Evolutionary conservation across 2,113 vertebrate genomes (phyloP), one percentile per base, ranked within the genome.

Genomic region (Grallaria varia): DNA sequence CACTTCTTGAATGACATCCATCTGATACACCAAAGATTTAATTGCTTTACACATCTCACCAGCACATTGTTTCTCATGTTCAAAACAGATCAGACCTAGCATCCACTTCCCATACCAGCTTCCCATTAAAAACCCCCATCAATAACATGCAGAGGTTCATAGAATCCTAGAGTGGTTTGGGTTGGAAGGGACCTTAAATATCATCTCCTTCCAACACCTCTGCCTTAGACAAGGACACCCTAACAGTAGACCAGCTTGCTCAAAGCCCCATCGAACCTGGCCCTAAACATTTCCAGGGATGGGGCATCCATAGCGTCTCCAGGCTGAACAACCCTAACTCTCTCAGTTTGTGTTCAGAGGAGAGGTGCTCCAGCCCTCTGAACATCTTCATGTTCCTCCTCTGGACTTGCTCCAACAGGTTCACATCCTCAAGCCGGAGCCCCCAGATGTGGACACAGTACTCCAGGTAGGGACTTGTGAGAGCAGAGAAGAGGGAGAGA

Each of bases 371-470:
- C 87, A 69, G 21, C 11, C 25, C 47, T 20, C 25, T 47, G 35
- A 31, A 12, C 55, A 40, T 10, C 30, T 42, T 22, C 21, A 42
- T 23, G n/a, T 21, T 24, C n/a, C 55, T 58, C 31, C 37, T 62
- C 47, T 53, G 14, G 5, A 35, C 39, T 30, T 35, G 13, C 9
- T 53, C 2, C 0, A 18, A 21, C 53, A 47, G 28, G 14, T 53
- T 45, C 14, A 8, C 14, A 25, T 30, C 10, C 39, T 75, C 28
- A 14, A 8, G 33, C 14, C 60, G 77, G 16, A 45, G 24, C 8
- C 16, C 53, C 0, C 0, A 14, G 37, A 60, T 16, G 23, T 30
- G 24, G 24, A 47, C 45, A 44, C 14, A 22, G 2, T 8, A 4
- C 21, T 53, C 30, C 62, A 30, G 20, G 23, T 2, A 59, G 28